phyloP scores from a whole-genome alignment of 2,113 vertebrate genomes.

The Dicerorhinus sumatrensis region DNA sequence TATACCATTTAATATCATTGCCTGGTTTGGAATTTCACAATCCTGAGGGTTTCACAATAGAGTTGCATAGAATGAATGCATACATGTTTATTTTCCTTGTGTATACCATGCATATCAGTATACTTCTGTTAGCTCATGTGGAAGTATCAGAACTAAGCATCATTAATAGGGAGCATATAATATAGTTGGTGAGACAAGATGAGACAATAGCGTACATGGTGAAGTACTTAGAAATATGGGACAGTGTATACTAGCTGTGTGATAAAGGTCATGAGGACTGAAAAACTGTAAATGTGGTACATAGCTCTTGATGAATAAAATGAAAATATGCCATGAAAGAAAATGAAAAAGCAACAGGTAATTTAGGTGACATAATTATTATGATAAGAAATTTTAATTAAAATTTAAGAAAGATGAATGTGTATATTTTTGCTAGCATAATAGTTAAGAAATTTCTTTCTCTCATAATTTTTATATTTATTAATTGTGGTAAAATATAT shows the following conservation, averaged over 20 bases:
- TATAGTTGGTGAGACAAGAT: not conserved
- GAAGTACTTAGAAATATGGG: not conserved
- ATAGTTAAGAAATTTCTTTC: not conserved
- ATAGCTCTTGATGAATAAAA: not conserved
- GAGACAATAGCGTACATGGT: not conserved
- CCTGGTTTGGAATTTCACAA: not conserved
- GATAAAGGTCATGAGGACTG: not conserved
- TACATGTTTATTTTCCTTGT: not conserved
- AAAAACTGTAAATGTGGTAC: not conserved
- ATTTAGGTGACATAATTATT: not conserved
- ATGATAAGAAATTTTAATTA: not conserved
- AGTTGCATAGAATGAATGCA: not conserved
- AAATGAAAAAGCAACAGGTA: not conserved
- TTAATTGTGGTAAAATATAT: not conserved
- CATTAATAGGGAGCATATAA: not conserved
- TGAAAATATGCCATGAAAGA: not conserved
- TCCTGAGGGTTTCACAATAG: not conserved
- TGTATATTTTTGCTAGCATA: not conserved
- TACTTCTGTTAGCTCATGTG: not conserved
- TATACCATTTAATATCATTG: not conserved
- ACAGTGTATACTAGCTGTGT: not conserved
- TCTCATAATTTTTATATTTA: not conserved
- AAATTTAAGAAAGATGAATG: not conserved
- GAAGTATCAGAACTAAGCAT: not conserved
- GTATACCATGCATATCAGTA: not conserved